phyloP scores from a whole-genome alignment of 2,113 vertebrate species.

The Anser cygnoides region DNA sequence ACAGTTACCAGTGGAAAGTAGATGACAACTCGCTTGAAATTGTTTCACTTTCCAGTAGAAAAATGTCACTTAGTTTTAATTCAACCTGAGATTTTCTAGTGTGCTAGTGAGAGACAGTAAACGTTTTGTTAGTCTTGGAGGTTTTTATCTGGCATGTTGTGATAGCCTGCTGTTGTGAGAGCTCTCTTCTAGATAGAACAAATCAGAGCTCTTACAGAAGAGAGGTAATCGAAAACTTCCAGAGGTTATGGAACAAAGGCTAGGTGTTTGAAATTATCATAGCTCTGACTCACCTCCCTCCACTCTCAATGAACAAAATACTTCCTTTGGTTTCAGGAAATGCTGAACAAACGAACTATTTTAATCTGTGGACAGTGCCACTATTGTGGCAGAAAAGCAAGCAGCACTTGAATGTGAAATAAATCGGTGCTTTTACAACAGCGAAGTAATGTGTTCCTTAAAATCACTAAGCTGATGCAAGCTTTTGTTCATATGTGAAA shows the following conservation, averaged over 20 bases:
- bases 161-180: not conserved
- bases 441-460: not conserved
- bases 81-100: not conserved
- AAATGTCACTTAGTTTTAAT: not conserved
- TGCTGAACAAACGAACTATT: conserved; percentile 49
- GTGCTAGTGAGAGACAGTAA: not conserved
- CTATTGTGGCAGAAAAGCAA: conserved; percentile 3
- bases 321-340: conserved; percentile 47
- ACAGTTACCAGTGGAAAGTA: not conserved
- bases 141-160: not conserved
- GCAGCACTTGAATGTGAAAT: conserved; percentile 8
- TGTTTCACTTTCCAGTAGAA: not conserved
- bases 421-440: conserved; percentile 23
- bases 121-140: not conserved
- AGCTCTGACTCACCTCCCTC: conserved; percentile 9
- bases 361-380: not conserved
- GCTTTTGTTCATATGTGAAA: not conserved
- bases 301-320: not conserved
- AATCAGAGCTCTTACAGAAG: not conserved
- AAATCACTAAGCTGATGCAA: not conserved
- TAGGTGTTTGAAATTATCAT: not conserved
- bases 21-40: not conserved
- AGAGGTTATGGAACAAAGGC: not conserved
- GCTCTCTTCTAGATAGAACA: not conserved
- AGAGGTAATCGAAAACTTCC: not conserved